Percentiles rank a stretch among this genome's conserved stretches.
Conservation (phyloP, 2,888 invertebrate genomes). For the Meghimatium bilineatum region DNA sequence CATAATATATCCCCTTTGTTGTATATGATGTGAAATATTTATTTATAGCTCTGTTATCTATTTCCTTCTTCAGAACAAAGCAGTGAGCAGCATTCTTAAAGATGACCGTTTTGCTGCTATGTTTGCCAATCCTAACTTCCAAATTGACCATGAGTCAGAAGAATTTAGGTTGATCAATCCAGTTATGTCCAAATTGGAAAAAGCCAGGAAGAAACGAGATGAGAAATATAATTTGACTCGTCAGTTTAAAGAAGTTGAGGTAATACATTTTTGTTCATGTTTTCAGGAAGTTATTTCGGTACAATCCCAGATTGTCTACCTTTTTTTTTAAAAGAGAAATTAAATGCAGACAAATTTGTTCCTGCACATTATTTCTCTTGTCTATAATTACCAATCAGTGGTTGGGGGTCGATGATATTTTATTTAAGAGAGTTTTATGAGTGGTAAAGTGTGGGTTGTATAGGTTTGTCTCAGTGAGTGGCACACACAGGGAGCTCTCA, state of each 20-base stretch:
- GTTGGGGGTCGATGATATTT: too few species aligned
- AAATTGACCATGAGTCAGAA: conserved; percentile 90
- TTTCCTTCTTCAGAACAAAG: conserved; percentile 49
- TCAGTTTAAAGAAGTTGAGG: conserved; percentile 67
- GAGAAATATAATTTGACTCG: conserved; percentile 54
- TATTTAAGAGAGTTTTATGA: too few species aligned
- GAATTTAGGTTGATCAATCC: conserved; percentile 92
- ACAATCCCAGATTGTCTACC: too few species aligned
- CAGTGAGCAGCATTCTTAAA: conserved; percentile 82
- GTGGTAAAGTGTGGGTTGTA: too few species aligned
- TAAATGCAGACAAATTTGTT: too few species aligned
- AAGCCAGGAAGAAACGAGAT: conserved; percentile 74
- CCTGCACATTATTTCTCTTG: too few species aligned
- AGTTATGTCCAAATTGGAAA: conserved; percentile 88
- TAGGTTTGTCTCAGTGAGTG: too few species aligned
- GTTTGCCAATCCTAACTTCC: conserved; percentile 94
- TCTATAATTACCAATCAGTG: too few species aligned
- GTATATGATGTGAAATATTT: background rate
- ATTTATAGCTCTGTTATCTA: background rate
- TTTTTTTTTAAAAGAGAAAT: too few species aligned
- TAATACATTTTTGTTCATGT: too few species aligned
- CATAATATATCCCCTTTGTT: background rate
- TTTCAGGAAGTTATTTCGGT: too few species aligned
- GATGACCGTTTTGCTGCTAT: conserved; percentile 93
- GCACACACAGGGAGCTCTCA: too few species aligned